These are phyloP conservation scores for Platyscapa corneri DNA, from an alignment of 1,140 invertebrate species.

Conservation along the genomic window DNA sequence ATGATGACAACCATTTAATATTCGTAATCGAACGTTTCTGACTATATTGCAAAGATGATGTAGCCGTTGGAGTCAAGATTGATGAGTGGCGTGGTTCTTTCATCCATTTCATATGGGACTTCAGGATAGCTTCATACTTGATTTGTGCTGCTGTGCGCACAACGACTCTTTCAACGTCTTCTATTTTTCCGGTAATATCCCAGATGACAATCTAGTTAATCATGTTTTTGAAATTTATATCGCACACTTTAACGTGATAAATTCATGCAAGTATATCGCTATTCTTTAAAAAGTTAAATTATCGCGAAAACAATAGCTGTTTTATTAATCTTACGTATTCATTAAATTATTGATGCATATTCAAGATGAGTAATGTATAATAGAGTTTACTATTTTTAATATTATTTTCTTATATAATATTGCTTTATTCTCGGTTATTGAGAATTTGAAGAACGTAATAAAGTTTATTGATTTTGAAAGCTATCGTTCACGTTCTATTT, in stretches of 20 bases:
- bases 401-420: too few relatives aligned
- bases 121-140: constrained; percentile 67
- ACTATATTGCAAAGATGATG: constrained; percentile 78
- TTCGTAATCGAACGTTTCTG: constrained; percentile 78
- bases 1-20: constrained; percentile 80
- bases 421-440: too few relatives aligned
- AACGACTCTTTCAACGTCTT: constrained; percentile 78
- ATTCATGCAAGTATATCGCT: too few relatives aligned
- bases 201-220: constrained; percentile 78
- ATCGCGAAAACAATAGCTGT: too few relatives aligned
- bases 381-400: too few relatives aligned
- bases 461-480: too few relatives aligned
- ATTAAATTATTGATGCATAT: too few relatives aligned
- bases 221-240: background rate
- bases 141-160: constrained; percentile 78
- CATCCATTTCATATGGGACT: constrained; percentile 79
- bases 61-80: constrained; percentile 76
- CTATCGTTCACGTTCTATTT: too few relatives aligned
- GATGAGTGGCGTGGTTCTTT: constrained; percentile 76
- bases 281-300: too few relatives aligned
- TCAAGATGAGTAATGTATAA: too few relatives aligned
- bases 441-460: too few relatives aligned
- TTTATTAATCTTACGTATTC: too few relatives aligned
- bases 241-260: background rate
- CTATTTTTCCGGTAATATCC: constrained; percentile 82